These are phyloP conservation scores for Irena cyanogastra DNA, from an alignment of 2,113 vertebrate genomes.

Conservation along the genomic window DNA sequence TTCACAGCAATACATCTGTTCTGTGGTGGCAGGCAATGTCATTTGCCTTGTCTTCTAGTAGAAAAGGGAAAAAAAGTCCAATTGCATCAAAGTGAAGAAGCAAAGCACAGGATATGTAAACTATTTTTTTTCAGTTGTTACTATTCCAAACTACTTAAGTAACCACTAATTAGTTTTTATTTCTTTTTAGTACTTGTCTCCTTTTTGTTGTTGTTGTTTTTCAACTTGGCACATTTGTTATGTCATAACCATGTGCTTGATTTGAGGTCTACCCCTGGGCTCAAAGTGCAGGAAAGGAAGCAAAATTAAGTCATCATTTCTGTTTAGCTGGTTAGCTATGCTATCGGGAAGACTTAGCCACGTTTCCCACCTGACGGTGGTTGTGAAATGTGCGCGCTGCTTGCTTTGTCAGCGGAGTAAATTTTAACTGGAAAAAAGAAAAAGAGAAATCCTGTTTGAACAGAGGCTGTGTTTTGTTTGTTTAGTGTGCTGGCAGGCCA, in stretches of 20 bases:
- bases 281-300: neutral
- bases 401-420: neutral
- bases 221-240: neutral
- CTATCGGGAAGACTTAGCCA: neutral
- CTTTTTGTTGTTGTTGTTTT: neutral
- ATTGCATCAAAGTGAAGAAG: neutral
- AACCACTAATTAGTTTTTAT: neutral
- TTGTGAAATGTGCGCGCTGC: neutral
- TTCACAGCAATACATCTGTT: neutral
- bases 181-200: neutral
- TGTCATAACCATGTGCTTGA: neutral
- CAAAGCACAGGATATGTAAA: neutral
- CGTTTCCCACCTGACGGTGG: neutral
- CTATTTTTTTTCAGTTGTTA: neutral
- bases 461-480: slow-evolving; percentile 11
- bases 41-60: slow-evolving; percentile 4
- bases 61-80: neutral
- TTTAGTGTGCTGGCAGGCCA: neutral
- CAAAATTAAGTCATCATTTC: neutral
- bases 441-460: neutral
- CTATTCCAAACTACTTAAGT: neutral
- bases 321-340: neutral
- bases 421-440: neutral
- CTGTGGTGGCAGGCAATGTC: neutral
- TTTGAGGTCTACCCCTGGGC: neutral